These are phyloP conservation scores for Ailuropoda melanoleuca DNA, from an alignment of 2,113 vertebrate genomes.

Conservation along the genomic window DNA sequence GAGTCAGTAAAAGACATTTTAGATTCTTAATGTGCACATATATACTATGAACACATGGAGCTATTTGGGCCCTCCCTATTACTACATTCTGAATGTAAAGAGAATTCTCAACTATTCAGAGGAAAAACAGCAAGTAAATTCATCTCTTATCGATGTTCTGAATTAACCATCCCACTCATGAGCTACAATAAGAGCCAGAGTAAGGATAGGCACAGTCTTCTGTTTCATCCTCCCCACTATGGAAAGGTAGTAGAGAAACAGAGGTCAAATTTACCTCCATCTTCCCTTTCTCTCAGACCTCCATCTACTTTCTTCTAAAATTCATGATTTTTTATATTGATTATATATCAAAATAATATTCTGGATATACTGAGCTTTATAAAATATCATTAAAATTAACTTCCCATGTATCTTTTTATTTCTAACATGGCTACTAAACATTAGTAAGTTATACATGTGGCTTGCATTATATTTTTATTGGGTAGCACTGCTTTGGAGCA, in stretches of 20 bases:
- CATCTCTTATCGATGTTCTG: neutral
- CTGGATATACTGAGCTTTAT: neutral
- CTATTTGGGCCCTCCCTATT: neutral
- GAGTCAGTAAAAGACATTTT: neutral
- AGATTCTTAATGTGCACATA: neutral
- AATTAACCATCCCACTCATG: neutral
- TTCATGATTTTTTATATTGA: neutral
- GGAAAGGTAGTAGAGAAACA: neutral
- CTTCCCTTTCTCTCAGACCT: neutral
- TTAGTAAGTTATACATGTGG: neutral
- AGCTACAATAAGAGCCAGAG: neutral
- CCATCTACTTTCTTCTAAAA: neutral
- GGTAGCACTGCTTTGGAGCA: neutral
- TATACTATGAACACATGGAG: neutral
- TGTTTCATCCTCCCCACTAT: neutral
- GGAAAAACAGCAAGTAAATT: neutral
- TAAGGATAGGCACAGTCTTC: neutral
- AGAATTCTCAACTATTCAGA: neutral
- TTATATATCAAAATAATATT: slow-evolving; percentile 34
- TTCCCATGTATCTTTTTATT: neutral
- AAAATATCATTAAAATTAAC: slow-evolving; percentile 25
- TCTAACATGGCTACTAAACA: slow-evolving; percentile 33
- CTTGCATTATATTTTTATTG: neutral
- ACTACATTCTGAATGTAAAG: neutral
- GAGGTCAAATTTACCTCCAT: neutral